Evolutionary conservation across 2,113 vertebrate species (phyloP).

Genomic region (Chaetops frenatus): DNA sequence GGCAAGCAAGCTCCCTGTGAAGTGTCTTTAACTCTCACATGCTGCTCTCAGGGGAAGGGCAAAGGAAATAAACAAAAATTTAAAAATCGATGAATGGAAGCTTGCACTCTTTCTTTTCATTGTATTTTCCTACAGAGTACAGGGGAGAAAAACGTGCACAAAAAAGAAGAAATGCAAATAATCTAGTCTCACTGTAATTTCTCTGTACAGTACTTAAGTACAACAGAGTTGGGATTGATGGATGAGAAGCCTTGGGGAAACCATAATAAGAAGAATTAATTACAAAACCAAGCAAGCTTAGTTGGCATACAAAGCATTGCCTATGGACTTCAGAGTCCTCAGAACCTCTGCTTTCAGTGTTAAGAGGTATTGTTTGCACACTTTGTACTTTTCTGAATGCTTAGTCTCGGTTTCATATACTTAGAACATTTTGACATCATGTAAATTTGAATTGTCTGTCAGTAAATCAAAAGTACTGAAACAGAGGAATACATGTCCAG

Average conservation of each 20-base stretch:
- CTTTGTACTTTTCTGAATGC: neutral
- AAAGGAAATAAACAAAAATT: neutral
- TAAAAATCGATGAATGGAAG: accelerated
- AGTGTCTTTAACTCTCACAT: neutral
- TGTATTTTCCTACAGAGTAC: neutral
- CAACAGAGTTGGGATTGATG: neutral
- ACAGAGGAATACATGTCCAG: neutral
- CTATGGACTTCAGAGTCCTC: neutral
- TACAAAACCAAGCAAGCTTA: neutral
- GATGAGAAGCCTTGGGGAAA: neutral
- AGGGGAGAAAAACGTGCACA: neutral
- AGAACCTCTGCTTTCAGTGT: neutral
- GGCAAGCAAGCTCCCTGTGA: accelerated
- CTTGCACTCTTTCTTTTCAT: neutral
- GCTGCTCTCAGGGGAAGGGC: neutral
- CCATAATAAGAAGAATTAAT: neutral
- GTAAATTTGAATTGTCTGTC: neutral
- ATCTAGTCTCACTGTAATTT: neutral
- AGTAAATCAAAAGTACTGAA: neutral
- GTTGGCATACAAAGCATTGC: neutral
- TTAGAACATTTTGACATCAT: neutral
- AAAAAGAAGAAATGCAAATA: neutral
- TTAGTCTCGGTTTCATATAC: neutral
- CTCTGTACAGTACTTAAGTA: neutral
- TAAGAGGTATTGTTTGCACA: neutral